These are phyloP conservation scores for Hyles lineata DNA, from an alignment of 2,888 invertebrate species.

Conservation along the genomic window DNA sequence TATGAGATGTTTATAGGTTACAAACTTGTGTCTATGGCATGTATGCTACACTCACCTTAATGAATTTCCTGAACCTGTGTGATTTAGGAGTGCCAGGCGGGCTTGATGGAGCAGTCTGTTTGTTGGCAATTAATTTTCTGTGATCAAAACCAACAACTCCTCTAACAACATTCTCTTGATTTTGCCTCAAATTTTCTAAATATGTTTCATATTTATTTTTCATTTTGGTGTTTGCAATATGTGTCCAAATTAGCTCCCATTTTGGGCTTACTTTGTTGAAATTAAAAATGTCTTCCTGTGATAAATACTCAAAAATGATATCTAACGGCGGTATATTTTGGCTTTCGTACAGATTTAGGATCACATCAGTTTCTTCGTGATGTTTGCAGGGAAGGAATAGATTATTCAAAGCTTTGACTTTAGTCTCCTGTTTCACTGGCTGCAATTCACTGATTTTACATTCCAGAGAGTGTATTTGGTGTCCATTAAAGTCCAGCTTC, in stretches of 20 bases:
- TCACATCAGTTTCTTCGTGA: slow-evolving; percentile 73
- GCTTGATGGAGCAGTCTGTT: slow-evolving; percentile 48
- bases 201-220: slow-evolving; percentile 59
- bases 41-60: slow-evolving; percentile 59
- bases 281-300: slow-evolving; percentile 71
- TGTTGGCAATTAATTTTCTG: slow-evolving; percentile 46
- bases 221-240: slow-evolving; percentile 58
- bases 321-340: slow-evolving; percentile 60
- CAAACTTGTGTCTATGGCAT: no score
- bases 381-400: slow-evolving; percentile 57
- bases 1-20: no score
- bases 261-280: slow-evolving; percentile 69
- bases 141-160: slow-evolving; percentile 14
- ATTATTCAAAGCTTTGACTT: slow-evolving; percentile 49
- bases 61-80: slow-evolving; percentile 71
- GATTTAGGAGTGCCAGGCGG: slow-evolving; percentile 74
- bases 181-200: slow-evolving; percentile 65
- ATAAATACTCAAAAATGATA: slow-evolving; percentile 69
- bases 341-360: slow-evolving; percentile 64
- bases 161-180: slow-evolving; percentile 61
- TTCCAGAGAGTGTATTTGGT: slow-evolving; percentile 65
- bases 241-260: slow-evolving; percentile 70
- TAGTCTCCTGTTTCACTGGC: slow-evolving; percentile 44
- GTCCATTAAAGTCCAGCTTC: slow-evolving; percentile 62
- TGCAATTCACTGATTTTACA: slow-evolving; percentile 67